phyloP scores from a whole-genome alignment of 2,888 invertebrate species.

The Leptinotarsa rubiginosa region DNA sequence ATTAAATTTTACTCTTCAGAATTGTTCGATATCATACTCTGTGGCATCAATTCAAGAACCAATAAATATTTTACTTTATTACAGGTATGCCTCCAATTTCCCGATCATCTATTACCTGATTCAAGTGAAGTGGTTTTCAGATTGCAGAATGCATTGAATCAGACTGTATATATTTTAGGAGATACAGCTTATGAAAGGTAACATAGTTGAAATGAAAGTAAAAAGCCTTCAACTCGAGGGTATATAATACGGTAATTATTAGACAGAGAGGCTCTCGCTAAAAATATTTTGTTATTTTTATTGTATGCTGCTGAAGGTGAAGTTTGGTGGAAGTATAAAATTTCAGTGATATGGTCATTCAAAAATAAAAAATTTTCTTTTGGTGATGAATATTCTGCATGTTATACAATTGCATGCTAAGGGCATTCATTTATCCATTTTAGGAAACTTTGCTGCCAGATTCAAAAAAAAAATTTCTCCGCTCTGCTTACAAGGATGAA shows the following conservation, averaged over 20 bases:
- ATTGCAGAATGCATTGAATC: constrained; percentile 68
- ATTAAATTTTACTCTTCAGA: not conserved
- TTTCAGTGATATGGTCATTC: not conserved
- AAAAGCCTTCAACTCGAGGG: no score
- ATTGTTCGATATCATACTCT: not conserved
- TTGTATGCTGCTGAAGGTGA: not conserved
- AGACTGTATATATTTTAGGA: constrained; percentile 83
- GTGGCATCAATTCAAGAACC: not conserved
- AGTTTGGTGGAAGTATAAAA: not conserved
- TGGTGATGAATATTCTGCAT: no score
- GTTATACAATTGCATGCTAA: no score
- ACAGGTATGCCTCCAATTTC: constrained; percentile 92
- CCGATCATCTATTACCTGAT: constrained; percentile 80
- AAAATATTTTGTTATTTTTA: no score
- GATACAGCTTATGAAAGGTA: constrained; percentile 93
- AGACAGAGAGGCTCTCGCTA: no score
- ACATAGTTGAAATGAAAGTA: constrained; percentile 54
- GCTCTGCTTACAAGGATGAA: no score
- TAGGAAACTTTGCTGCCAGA: no score
- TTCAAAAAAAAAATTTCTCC: no score
- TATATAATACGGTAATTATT: no score
- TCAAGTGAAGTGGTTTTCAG: constrained; percentile 75
- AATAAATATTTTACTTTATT: constrained; percentile 44
- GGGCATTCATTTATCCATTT: no score
- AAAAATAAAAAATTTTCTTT: not conserved